phyloP scores from a whole-genome alignment of 2,113 vertebrate species.

The Zosterops hypoxanthus region DNA sequence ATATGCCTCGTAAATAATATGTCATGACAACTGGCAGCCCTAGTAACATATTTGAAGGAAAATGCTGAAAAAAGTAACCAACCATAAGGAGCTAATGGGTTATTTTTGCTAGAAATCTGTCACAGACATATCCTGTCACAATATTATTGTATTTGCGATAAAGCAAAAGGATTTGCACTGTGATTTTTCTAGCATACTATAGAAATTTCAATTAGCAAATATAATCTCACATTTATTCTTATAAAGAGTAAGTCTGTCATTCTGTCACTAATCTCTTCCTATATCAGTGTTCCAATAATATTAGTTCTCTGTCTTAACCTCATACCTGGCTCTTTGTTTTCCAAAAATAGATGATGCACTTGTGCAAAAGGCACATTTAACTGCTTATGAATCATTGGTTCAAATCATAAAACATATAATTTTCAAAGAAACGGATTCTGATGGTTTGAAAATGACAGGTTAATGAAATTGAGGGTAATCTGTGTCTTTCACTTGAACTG shows the following conservation, averaged over 20 bases:
- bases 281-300: background rate
- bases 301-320: background rate
- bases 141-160: constrained; percentile 38
- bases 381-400: background rate
- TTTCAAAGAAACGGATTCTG: background rate
- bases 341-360: background rate
- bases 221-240: background rate
- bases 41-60: constrained; percentile 8
- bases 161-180: background rate
- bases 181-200: background rate
- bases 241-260: background rate
- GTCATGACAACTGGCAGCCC: constrained; percentile 34
- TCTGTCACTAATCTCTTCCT: background rate
- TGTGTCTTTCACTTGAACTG: background rate
- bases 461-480: background rate
- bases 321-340: background rate
- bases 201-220: background rate
- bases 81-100: constrained; percentile 53
- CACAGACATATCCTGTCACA: constrained; percentile 36
- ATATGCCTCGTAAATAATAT: constrained; percentile 56
- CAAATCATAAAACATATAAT: background rate
- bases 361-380: background rate
- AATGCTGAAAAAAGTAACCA: constrained; percentile 33
- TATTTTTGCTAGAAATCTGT: constrained; percentile 32
- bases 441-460: background rate